Percentiles rank a stretch among this genome's conserved stretches.
phyloP scores from a whole-genome alignment of 30 jellyfish, hydroid and myxozoan species.

The Turritopsis dohrnii region DNA sequence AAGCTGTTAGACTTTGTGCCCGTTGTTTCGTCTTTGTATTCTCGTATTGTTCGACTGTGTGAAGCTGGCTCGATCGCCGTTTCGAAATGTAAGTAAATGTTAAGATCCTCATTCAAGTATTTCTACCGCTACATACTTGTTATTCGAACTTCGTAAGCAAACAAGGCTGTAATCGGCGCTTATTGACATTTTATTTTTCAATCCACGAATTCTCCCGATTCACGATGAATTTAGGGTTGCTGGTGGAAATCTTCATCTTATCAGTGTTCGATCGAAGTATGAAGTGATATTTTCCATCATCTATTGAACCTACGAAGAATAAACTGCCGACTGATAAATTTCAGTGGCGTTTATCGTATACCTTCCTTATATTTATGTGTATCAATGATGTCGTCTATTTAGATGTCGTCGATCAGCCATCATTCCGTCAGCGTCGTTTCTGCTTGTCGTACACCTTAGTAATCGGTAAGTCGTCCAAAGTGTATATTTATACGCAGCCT shows the following conservation, averaged over 20 bases:
- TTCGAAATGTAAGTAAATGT: slow-evolving; percentile 59
- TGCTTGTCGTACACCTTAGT: slow-evolving; percentile 42
- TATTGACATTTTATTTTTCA: too few relatives aligned
- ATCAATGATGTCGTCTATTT: neutral
- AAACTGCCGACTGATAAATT: too few relatives aligned
- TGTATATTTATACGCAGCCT: slow-evolving; percentile 45
- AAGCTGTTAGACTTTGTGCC: slow-evolving; percentile 24
- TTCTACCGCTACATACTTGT: too few relatives aligned
- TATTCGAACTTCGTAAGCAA: too few relatives aligned
- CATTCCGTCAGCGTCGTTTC: slow-evolving; percentile 42
- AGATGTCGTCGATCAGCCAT: slow-evolving; percentile 37
- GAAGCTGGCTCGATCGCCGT: slow-evolving; percentile 67
- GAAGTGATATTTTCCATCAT: too few relatives aligned
- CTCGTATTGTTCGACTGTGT: slow-evolving; percentile 48
- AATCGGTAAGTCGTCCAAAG: neutral
- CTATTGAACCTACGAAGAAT: too few relatives aligned
- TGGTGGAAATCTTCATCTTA: too few relatives aligned
- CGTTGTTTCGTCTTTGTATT: slow-evolving; percentile 33
- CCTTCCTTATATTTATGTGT: neutral
- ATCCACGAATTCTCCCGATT: too few relatives aligned
- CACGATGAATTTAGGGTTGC: too few relatives aligned
- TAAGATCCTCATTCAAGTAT: too few relatives aligned
- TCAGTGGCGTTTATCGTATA: neutral
- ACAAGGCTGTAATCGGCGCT: too few relatives aligned
- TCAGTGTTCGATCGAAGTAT: too few relatives aligned